Conservation (phyloP, 2,113 vertebrate species). For the Cyprinodon brontotheroides region DNA sequence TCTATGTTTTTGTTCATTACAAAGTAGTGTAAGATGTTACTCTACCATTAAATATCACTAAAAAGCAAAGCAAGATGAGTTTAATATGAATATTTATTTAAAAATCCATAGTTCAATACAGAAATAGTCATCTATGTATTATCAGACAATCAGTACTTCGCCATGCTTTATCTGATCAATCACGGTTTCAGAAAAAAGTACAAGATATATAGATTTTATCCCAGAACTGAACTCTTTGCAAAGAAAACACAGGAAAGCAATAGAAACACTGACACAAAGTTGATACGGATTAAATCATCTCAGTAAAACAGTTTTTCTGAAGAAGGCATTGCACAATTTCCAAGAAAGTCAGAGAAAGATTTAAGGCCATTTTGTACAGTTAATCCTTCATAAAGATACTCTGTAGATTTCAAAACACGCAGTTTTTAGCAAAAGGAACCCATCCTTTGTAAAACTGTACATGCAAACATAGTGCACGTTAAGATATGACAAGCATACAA, state of each 20-base stretch:
- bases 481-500: constrained; percentile 86
- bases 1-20: no score
- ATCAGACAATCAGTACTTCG: constrained; percentile 82
- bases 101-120: constrained; percentile 81
- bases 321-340: constrained; percentile 93
- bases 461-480: constrained; percentile 90
- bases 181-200: constrained; percentile 82
- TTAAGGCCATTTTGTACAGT: constrained; percentile 99
- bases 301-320: constrained; percentile 82
- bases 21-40: neutral
- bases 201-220: constrained; percentile 75
- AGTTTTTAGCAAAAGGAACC: constrained; percentile 87
- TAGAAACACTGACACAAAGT: constrained; percentile 85
- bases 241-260: constrained; percentile 87
- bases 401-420: constrained; percentile 82
- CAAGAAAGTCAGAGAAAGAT: constrained; percentile 89
- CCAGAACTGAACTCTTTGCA: constrained; percentile 83
- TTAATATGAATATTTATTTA: constrained; percentile 84
- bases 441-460: constrained; percentile 92
- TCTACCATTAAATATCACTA: neutral
- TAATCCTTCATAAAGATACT: constrained; percentile 66
- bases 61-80: constrained; percentile 16
- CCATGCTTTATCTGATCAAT: constrained; percentile 90
- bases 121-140: constrained; percentile 83
- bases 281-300: constrained; percentile 61